Percentiles rank a stretch among this genome's conserved stretches.
Evolutionary conservation across 1,140 invertebrate genomes (phyloP).

Genomic region (Diploscapter pachys): DNA sequence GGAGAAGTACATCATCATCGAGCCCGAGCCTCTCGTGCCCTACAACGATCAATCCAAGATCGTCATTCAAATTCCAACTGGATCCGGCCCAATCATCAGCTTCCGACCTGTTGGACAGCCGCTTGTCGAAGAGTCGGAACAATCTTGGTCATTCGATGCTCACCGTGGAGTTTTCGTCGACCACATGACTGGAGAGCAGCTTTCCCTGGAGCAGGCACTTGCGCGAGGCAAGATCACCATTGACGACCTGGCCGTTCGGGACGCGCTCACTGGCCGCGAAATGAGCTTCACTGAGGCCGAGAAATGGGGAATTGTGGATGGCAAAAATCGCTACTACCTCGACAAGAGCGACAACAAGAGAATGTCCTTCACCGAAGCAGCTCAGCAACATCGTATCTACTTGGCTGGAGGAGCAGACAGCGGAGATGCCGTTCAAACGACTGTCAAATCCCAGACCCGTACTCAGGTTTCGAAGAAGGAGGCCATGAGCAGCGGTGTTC

Average conservation of each 20-base stretch:
- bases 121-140: slow-evolving; percentile 51
- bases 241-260: slow-evolving; percentile 69
- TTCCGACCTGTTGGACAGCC: slow-evolving; percentile 57
- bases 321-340: slow-evolving; percentile 68
- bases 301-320: slow-evolving; percentile 70
- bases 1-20: slow-evolving; percentile 68
- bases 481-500: slow-evolving; percentile 29
- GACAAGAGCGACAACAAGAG: slow-evolving; percentile 70
- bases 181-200: slow-evolving; percentile 67
- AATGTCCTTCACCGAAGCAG: slow-evolving; percentile 70
- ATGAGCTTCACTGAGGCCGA: slow-evolving; percentile 71
- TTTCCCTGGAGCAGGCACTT: slow-evolving; percentile 73
- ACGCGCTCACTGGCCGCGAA: slow-evolving; percentile 70
- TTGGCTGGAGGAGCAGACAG: slow-evolving; percentile 57
- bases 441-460: slow-evolving; percentile 53
- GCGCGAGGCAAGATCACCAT: slow-evolving; percentile 57
- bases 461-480: slow-evolving; percentile 49
- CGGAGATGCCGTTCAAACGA: slow-evolving; percentile 72
- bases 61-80: slow-evolving; percentile 55
- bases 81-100: slow-evolving; percentile 49
- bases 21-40: slow-evolving; percentile 47
- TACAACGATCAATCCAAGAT: slow-evolving; percentile 46
- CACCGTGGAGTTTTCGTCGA: slow-evolving; percentile 47
- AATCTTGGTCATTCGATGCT: slow-evolving; percentile 53
- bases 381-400: slow-evolving; percentile 55